phyloP scores from a whole-genome alignment of 1,140 invertebrate species.

The Brachionus calyciflorus region DNA sequence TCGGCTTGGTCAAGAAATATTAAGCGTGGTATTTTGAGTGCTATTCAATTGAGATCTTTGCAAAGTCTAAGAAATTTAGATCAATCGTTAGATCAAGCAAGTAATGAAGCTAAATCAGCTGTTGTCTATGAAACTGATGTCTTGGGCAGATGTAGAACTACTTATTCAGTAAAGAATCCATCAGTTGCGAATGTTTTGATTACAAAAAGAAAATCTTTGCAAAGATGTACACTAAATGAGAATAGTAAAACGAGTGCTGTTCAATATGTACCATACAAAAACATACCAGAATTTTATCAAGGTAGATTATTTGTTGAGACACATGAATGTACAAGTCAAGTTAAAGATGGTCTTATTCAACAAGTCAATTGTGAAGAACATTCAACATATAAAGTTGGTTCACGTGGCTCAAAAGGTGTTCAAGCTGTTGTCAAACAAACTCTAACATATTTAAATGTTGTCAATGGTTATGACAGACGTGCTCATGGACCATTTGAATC shows the following conservation, averaged over 20 bases:
- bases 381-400: conserved; percentile 43
- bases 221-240: conserved; percentile 44
- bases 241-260: conserved; percentile 36
- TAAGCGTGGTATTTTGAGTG: conserved; percentile 45
- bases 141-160: conserved; percentile 39
- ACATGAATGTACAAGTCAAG: neutral
- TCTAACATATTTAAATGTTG: neutral
- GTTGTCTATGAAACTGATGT: conserved; percentile 45
- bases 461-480: conserved; percentile 3
- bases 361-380: conserved; percentile 24
- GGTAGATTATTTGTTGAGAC: conserved; percentile 40
- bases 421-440: conserved; percentile 44
- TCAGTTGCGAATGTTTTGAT: neutral
- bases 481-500: conserved; percentile 28
- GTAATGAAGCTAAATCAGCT: conserved; percentile 5
- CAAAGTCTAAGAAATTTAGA: neutral
- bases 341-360: conserved; percentile 13
- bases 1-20: conserved; percentile 39
- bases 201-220: conserved; percentile 1
- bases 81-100: conserved; percentile 9
- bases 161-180: neutral
- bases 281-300: conserved; percentile 40
- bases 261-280: conserved; percentile 36
- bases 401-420: conserved; percentile 26
- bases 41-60: conserved; percentile 4